Evolutionary conservation across 2,888 invertebrate genomes (phyloP), one percentile per base, ranked within the genome.

Genomic region (Lamproptera curius): DNA sequence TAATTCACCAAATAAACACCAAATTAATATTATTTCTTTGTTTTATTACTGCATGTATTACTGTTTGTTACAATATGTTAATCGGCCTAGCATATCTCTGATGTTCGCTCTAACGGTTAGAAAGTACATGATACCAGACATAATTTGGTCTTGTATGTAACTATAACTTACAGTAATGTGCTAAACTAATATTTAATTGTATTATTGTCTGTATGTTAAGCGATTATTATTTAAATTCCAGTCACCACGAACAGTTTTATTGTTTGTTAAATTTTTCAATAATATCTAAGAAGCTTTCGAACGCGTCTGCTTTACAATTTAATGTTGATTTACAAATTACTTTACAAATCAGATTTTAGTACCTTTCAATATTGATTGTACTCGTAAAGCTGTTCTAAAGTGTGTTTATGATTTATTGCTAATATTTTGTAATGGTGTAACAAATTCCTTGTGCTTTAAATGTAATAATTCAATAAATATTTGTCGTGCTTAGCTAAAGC

Each of bases 1-100:
- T 82, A 80, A 76, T 77, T 73, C 72, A 81, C 83, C 82, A 77
- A 62, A 67, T 73, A 68, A 60, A 78, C 79, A 80, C 82, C 83
- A 79, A 48, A 74, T 72, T 72, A 65, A 57, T 66, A 51, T 65
- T 70, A 63, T 54, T 51, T 71, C 76, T 67, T 62, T 62, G 61
- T 63, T 62, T 54, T 55, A n/a, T 52, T 61, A 66, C 70, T 57
- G n/a, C n/a, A n/a, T 67, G 66, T 67, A 66, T 62, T 58, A 53
- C 63, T 73, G 67, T n/a, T n/a, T 63, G 64, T 70, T 70, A 70
- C 62, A n/a, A 61, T 61, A 54, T 70, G 81, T 83, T 81, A 83
- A 72, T 79, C 73, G 75, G 79, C 79, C 76, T 73, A 71, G 71
- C 62, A 57, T 76, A 73, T 65, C 61, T 59, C 57, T 55, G 49